Conservation (phyloP, 2,888 invertebrate species). For the Teleogryllus oceanicus region DNA sequence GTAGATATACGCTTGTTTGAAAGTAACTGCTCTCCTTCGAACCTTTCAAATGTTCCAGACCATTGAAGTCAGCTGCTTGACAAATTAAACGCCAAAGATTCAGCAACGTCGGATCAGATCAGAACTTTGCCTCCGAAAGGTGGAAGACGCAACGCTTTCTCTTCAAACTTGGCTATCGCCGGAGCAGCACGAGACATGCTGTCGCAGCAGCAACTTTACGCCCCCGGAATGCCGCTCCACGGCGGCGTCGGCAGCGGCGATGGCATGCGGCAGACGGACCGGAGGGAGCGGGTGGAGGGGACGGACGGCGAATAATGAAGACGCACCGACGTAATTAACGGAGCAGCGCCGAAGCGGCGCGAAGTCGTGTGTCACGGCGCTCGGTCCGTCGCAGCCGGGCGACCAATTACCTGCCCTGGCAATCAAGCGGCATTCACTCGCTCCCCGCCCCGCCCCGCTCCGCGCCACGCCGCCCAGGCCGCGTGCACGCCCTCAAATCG, state of each 20-base stretch:
- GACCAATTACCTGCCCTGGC: slow-evolving; percentile 6
- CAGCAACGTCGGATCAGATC: too few species aligned
- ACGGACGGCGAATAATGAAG: background rate
- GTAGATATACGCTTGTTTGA: too few species aligned
- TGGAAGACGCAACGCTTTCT: too few species aligned
- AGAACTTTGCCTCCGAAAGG: too few species aligned
- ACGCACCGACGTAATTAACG: background rate
- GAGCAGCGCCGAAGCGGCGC: background rate
- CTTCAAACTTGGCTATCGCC: too few species aligned
- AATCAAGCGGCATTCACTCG: slow-evolving; percentile 11
- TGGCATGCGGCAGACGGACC: background rate
- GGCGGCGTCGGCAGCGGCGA: background rate
- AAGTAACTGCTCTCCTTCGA: too few species aligned
- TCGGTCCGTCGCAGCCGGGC: background rate
- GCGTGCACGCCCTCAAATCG: too few species aligned
- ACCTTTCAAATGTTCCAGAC: too few species aligned
- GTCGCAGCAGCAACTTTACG: background rate
- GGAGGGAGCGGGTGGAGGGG: background rate
- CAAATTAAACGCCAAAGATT: too few species aligned
- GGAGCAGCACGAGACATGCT: background rate
- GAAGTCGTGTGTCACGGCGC: background rate
- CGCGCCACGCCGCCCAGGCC: too few species aligned
- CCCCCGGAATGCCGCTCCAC: background rate
- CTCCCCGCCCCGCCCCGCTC: background rate
- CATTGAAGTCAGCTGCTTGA: too few species aligned